phyloP scores from a whole-genome alignment of 2,888 invertebrate genomes.

The Stenichneumon culpator region DNA sequence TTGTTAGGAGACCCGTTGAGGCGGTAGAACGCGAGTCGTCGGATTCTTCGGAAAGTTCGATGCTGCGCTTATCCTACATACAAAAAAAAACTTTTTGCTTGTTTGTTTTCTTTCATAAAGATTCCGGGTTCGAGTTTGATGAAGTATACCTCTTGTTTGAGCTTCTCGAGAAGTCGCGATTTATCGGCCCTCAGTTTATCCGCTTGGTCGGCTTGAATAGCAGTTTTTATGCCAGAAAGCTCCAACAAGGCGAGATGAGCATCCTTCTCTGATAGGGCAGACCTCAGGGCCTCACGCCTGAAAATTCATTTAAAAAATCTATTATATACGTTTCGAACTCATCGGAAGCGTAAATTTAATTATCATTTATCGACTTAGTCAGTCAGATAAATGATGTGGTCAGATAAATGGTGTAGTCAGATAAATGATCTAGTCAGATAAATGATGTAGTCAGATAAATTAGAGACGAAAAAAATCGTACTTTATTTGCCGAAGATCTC shows the following conservation, averaged over 20 bases:
- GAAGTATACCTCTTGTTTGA: conserved; percentile 89
- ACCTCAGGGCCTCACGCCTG: conserved; percentile 94
- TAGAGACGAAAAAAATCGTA: conserved; percentile 84
- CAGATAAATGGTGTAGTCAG: no score
- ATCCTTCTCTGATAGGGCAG: conserved; percentile 95
- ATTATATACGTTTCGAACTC: background rate
- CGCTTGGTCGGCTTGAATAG: conserved; percentile 89
- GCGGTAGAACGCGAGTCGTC: conserved; percentile 71
- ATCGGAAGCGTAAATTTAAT: background rate
- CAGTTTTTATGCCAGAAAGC: conserved; percentile 89
- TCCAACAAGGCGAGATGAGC: conserved; percentile 94
- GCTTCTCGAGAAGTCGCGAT: conserved; percentile 89
- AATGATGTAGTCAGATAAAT: background rate
- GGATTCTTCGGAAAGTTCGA: conserved; percentile 75
- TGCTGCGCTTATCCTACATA: conserved; percentile 78
- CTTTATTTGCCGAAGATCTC: conserved; percentile 93
- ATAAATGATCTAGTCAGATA: background rate
- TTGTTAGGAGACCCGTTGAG: conserved; percentile 72
- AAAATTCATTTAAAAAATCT: conserved; percentile 15
- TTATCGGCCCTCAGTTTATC: conserved; percentile 90
- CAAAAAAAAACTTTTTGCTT: conserved; percentile 14
- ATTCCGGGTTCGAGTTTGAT: background rate
- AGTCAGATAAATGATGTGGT: no score
- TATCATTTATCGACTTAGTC: no score
- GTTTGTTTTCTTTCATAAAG: conserved; percentile 7